Evolutionary conservation across 2,888 invertebrate species (phyloP).

Genomic region (Camponotus fellah): DNA sequence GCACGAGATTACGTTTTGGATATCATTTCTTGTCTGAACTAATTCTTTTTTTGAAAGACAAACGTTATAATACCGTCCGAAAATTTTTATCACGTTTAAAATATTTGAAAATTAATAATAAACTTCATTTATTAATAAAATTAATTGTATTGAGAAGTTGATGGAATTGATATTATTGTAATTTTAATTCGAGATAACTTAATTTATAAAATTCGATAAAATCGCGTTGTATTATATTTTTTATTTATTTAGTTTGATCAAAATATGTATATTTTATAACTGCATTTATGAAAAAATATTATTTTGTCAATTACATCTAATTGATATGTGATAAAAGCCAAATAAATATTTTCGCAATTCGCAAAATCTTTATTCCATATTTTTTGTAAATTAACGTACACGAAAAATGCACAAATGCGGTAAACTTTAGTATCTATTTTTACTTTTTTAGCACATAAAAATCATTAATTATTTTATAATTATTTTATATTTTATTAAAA

Average conservation of each 20-base stretch:
- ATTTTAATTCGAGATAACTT: no score
- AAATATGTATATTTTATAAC: no score
- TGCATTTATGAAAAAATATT: not conserved
- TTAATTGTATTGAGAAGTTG: not conserved
- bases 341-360: not conserved
- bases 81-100: not conserved
- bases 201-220: no score
- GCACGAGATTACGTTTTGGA: conserved; percentile 15
- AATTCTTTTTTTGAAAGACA: not conserved
- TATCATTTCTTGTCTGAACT: conserved; percentile 23
- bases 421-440: no score
- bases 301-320: not conserved
- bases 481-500: no score
- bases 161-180: not conserved
- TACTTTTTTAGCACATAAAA: no score
- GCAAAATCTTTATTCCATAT: not conserved
- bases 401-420: not conserved
- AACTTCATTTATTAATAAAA: not conserved
- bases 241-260: no score
- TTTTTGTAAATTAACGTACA: not conserved
- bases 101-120: not conserved
- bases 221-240: no score
- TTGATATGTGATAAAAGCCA: not conserved
- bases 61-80: not conserved
- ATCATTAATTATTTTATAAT: no score